Conservation (phyloP, 2,888 invertebrate species). For the Diplolepis rosae region DNA sequence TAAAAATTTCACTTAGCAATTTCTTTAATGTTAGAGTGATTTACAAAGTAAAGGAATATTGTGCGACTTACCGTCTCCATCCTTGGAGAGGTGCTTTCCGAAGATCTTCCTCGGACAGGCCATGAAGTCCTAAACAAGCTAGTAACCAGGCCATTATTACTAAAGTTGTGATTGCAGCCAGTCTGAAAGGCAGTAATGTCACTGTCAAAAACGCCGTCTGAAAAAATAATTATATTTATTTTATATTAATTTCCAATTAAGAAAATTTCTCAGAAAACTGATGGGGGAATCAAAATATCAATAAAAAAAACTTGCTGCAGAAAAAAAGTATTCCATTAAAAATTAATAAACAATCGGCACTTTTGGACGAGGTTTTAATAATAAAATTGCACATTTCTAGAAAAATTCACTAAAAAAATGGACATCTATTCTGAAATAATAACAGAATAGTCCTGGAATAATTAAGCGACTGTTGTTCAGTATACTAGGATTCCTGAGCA, state of each 20-base stretch:
- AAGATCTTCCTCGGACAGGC: conserved; percentile 86
- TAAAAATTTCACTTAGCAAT: neutral
- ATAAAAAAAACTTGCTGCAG: too few relatives aligned
- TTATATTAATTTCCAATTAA: neutral
- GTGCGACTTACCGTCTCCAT: conserved; percentile 87
- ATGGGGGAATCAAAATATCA: too few relatives aligned
- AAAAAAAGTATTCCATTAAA: too few relatives aligned
- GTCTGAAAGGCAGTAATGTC: conserved; percentile 87
- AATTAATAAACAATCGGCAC: too few relatives aligned
- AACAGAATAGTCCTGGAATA: too few relatives aligned
- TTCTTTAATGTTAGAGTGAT: neutral
- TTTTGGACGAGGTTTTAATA: too few relatives aligned
- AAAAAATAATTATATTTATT: conserved; percentile 64
- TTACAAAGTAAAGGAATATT: conserved; percentile 10
- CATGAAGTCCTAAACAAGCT: conserved; percentile 87
- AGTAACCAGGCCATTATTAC: conserved; percentile 89
- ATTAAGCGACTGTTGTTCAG: too few relatives aligned
- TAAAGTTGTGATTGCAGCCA: conserved; percentile 84
- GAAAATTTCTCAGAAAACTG: too few relatives aligned
- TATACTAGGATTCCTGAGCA: too few relatives aligned
- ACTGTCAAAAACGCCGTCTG: conserved; percentile 92
- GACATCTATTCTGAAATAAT: too few relatives aligned
- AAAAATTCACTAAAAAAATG: too few relatives aligned
- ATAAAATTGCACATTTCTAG: too few relatives aligned
- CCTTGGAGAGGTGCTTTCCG: conserved; percentile 86